Evolutionary conservation across 2,888 invertebrate species (phyloP).

Genomic region (Drosophila nr. perissopoda): DNA sequence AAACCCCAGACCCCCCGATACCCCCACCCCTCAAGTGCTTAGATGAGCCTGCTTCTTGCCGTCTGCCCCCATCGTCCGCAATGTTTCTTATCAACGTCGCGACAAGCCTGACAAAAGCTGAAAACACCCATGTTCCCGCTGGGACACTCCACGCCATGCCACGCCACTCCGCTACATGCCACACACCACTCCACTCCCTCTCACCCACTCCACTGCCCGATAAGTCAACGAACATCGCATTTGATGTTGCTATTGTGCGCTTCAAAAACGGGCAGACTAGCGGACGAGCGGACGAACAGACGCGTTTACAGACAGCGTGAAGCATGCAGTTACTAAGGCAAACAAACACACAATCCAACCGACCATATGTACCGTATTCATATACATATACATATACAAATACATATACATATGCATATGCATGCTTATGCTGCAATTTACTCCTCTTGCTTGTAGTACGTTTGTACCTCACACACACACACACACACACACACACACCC

Average conservation of each 20-base stretch:
- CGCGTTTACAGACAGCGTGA: constrained; percentile 5
- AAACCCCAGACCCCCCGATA: too few relatives aligned
- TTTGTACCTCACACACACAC: not conserved
- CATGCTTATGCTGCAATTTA: constrained; percentile 12
- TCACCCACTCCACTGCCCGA: not conserved
- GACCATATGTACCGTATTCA: not conserved
- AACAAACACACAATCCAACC: not conserved
- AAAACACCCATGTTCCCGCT: constrained; percentile 5
- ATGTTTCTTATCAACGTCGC: constrained; percentile 8
- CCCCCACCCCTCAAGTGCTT: not conserved
- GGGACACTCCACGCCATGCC: not conserved
- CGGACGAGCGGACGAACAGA: not conserved
- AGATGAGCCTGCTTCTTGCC: not conserved
- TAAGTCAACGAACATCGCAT: not conserved
- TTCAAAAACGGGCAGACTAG: not conserved
- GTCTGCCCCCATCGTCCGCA: not conserved
- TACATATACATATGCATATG: not conserved
- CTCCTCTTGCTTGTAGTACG: constrained; percentile 2
- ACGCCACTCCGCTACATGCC: not conserved
- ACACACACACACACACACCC: not conserved
- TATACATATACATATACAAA: not conserved
- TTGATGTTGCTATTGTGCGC: not conserved
- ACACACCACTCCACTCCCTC: not conserved
- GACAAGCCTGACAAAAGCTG: constrained; percentile 5
- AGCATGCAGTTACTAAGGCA: not conserved